phyloP scores from a whole-genome alignment of 1,140 invertebrate species.

The Hyles vespertilio region DNA sequence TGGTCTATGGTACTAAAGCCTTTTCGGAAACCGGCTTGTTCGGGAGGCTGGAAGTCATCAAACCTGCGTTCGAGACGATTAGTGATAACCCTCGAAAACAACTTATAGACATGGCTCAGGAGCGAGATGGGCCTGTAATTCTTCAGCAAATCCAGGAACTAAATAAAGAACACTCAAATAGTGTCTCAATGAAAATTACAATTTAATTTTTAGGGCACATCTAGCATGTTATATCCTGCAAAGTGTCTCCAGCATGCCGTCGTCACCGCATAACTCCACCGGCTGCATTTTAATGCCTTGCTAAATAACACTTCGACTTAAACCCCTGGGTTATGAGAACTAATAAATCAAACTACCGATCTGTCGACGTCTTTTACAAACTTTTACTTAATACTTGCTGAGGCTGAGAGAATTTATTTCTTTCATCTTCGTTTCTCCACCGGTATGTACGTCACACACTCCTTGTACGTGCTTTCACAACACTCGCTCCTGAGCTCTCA shows the following conservation, averaged over 20 bases:
- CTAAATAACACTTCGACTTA: slow-evolving; percentile 18
- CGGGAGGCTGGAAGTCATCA: too few species aligned
- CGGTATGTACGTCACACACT: too few species aligned
- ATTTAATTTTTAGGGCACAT: not conserved
- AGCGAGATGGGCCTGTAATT: too few species aligned
- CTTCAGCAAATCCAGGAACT: too few species aligned
- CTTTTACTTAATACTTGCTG: not conserved
- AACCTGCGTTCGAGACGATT: too few species aligned
- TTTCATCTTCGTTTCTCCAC: not conserved
- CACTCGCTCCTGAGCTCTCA: too few species aligned
- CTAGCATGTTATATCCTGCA: not conserved
- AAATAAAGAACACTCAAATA: not conserved
- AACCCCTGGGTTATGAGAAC: not conserved
- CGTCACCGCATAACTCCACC: slow-evolving; percentile 3
- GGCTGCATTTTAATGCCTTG: slow-evolving; percentile 17
- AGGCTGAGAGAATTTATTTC: not conserved
- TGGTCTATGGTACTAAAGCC: too few species aligned
- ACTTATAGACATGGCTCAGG: too few species aligned
- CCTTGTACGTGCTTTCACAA: too few species aligned
- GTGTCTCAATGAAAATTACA: too few species aligned
- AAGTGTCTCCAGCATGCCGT: not conserved
- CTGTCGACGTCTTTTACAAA: slow-evolving; percentile 3
- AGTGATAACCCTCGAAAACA: too few species aligned
- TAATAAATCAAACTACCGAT: slow-evolving; percentile 13
- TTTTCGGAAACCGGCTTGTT: too few species aligned